These are phyloP conservation scores for Bettongia penicillata DNA, from an alignment of 2,113 vertebrate species.

Conservation along the genomic window DNA sequence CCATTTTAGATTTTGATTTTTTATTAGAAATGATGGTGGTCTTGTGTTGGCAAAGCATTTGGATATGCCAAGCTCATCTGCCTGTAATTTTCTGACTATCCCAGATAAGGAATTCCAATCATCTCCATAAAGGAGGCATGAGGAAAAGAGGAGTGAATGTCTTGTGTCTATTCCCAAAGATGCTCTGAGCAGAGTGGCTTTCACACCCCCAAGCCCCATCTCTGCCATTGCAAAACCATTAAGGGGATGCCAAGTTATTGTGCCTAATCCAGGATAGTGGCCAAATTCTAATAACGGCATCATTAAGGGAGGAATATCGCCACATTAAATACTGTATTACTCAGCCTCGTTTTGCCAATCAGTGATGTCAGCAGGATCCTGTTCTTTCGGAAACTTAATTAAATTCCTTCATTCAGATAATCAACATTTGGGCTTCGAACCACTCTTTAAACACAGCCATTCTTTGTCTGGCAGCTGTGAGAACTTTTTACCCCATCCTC, in stretches of 20 bases:
- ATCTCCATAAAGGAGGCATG: constrained; percentile 64
- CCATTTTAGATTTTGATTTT: constrained; percentile 16
- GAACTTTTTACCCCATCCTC: constrained; percentile 83
- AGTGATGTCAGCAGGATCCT: constrained; percentile 85
- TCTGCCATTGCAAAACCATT: constrained; percentile 82
- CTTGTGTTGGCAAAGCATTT: constrained; percentile 21
- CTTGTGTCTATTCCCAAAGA: constrained; percentile 78
- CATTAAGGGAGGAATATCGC: constrained; percentile 83
- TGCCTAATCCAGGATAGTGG: constrained; percentile 82
- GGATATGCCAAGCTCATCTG: neutral
- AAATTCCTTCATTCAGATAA: constrained; percentile 87
- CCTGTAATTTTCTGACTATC: constrained; percentile 29
- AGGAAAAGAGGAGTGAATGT: constrained; percentile 71
- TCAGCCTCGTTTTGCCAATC: constrained; percentile 81
- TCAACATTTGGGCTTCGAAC: constrained; percentile 84
- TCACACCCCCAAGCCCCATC: constrained; percentile 78
- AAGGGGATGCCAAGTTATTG: constrained; percentile 82
- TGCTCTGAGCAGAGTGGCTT: constrained; percentile 77
- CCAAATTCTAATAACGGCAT: constrained; percentile 84
- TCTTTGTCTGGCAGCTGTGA: constrained; percentile 87
- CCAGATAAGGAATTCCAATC: constrained; percentile 9
- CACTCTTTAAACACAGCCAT: constrained; percentile 82
- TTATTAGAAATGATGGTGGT: neutral
- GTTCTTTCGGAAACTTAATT: constrained; percentile 84
- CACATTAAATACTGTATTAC: constrained; percentile 80